Evolutionary conservation across 2,797 vertebrate genomes (phyloP).

Genomic region (Leuciscus waleckii): DNA sequence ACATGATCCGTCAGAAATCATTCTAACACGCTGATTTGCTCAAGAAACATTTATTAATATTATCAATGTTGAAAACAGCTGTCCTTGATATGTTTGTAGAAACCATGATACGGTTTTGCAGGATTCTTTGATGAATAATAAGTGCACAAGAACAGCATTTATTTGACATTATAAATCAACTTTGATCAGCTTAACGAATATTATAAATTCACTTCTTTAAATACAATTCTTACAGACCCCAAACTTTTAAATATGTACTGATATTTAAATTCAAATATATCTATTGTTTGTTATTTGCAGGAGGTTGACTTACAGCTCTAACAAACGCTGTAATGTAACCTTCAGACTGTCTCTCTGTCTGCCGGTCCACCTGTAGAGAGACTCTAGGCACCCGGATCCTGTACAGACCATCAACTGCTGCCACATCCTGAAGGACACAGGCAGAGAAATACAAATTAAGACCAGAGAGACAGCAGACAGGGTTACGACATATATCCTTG

Average conservation of each 20-base stretch:
- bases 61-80: background rate
- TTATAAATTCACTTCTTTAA: background rate
- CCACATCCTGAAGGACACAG: slow-evolving; percentile 81
- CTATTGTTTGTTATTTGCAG: background rate
- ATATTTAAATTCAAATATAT: background rate
- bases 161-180: background rate
- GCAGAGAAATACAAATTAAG: slow-evolving; percentile 13
- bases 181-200: background rate
- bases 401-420: slow-evolving; percentile 87
- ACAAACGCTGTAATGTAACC: slow-evolving; percentile 88
- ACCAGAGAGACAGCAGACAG: background rate
- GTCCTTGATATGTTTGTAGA: background rate
- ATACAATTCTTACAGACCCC: background rate
- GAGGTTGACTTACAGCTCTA: slow-evolving; percentile 82
- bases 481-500: background rate
- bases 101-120: background rate
- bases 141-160: background rate
- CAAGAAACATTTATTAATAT: too few relatives aligned
- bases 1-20: too few relatives aligned
- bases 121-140: background rate
- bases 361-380: slow-evolving; percentile 76
- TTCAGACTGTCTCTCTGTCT: slow-evolving; percentile 74
- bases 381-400: slow-evolving; percentile 84
- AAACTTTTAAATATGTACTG: background rate
- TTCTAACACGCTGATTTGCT: too few relatives aligned